These are phyloP conservation scores for Ophiodon elongatus DNA, from an alignment of 2,113 vertebrate genomes.

Conservation along the genomic window DNA sequence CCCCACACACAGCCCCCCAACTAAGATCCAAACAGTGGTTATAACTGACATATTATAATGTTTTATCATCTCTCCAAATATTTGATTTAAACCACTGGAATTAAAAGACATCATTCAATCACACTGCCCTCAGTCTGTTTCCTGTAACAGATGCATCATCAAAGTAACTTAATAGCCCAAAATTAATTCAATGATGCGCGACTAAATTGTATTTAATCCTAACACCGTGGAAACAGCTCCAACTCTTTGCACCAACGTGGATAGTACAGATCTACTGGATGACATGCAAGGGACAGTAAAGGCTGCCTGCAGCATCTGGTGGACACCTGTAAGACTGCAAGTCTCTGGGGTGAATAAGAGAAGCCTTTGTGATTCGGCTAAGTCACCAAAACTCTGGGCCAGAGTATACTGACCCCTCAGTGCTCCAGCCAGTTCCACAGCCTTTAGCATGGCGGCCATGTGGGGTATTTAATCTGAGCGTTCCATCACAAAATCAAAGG, in stretches of 20 bases:
- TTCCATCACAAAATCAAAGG: conserved; percentile 58
- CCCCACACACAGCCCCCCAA: too few relatives aligned
- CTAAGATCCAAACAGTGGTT: conserved; percentile 19
- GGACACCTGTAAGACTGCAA: conserved; percentile 80
- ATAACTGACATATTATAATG: conserved; percentile 22
- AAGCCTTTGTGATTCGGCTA: conserved; percentile 56
- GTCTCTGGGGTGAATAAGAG: conserved; percentile 45
- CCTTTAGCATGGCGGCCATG: conserved; percentile 15
- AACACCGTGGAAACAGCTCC: conserved; percentile 53
- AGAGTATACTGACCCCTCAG: conserved; percentile 38
- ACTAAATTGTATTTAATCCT: conserved; percentile 59
- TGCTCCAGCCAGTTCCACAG: conserved; percentile 8
- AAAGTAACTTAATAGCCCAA: conserved; percentile 52
- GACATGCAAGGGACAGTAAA: conserved; percentile 55
- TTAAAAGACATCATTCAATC: conserved; percentile 46
- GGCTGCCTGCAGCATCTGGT: conserved; percentile 81
- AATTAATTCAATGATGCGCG: conserved; percentile 46
- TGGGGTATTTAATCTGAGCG: conserved; percentile 20
- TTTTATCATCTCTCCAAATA: conserved; percentile 43
- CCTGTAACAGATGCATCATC: conserved; percentile 51
- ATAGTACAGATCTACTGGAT: conserved; percentile 29
- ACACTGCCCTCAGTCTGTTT: conserved; percentile 19
- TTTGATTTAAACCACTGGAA: conserved; percentile 37
- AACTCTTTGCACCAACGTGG: conserved; percentile 42
- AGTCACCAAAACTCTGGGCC: conserved; percentile 50